Evolutionary conservation across 1,140 invertebrate genomes (phyloP), one percentile per base, ranked within the genome.

Genomic region (Geopemphigus sp.): DNA sequence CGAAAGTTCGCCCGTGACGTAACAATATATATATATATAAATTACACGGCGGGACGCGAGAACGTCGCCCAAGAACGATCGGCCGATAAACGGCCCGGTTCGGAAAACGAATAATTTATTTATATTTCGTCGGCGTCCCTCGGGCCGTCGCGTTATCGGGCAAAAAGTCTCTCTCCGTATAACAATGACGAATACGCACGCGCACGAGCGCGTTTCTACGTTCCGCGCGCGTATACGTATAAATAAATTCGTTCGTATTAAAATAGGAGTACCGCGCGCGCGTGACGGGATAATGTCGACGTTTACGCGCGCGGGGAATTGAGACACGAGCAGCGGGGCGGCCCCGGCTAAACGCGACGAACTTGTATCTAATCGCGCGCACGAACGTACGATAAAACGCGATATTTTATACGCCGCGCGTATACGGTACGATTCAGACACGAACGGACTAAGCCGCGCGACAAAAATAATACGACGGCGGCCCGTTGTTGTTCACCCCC

Each of bases 371-470:
- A 56, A 54, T 59, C 3, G 3, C 32, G 32, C 8, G 8, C 8
- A 39, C 32, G 32, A 39, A 39, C 8, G 8, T 39, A 39, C n/a
- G n/a, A n/a, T n/a, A n/a, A n/a, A n/a, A n/a, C n/a, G n/a, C n/a
- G n/a, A n/a, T n/a, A n/a, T n/a, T n/a, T n/a, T 39, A 39, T 39
- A 39, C 8, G 8, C 8, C n/a, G 59, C 19, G 22, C 22, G 32
- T 59, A 76, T 76, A 39, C 32, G 59, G 59, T 76, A 45, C 32
- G 73, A 19, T 76, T 76, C n/a, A 45, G 32, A 45, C 73, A 76
- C 73, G 73, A 76, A 76, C 50, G 50, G 59, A 76, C 45, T 76
- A 57, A n/a, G n/a, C n/a, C n/a, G 73, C 73, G 39, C 39, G 73
- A 76, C 73, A 76, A 76, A 11, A 68, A 47, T 76, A 74, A 74